Evolutionary conservation across 2,888 invertebrate species (phyloP).

Genomic region (Parnassius orleans): DNA sequence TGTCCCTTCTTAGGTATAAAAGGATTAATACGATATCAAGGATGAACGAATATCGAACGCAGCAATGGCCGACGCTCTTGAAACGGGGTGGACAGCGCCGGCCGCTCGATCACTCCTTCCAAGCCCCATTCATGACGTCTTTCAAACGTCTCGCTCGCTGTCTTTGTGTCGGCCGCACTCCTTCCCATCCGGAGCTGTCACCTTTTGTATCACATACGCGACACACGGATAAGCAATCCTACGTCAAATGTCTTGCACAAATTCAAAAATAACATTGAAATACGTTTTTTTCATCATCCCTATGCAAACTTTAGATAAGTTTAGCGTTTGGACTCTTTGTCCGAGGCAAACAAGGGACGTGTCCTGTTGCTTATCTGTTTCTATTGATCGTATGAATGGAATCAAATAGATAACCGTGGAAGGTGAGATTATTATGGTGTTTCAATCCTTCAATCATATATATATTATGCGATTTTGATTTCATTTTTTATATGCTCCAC

Average conservation of each 20-base stretch:
- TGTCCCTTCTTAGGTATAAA: conserved; percentile 14
- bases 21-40: conserved; percentile 23
- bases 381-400: conserved; percentile 55
- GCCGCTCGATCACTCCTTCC: conserved; percentile 76
- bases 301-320: conserved; percentile 76
- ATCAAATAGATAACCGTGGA: conserved; percentile 43
- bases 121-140: conserved; percentile 73
- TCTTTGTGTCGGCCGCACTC: conserved; percentile 63
- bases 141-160: conserved; percentile 62
- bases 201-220: conserved; percentile 62
- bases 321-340: conserved; percentile 70
- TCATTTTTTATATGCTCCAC: not conserved
- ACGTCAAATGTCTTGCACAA: conserved; percentile 80
- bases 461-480: not conserved
- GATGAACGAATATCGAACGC: conserved; percentile 36
- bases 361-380: conserved; percentile 67
- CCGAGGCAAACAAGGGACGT: conserved; percentile 73
- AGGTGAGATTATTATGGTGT: conserved; percentile 26
- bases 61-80: conserved; percentile 32
- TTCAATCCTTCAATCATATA: conserved; percentile 14
- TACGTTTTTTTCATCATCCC: conserved; percentile 65
- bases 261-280: conserved; percentile 77
- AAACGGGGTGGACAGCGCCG: conserved; percentile 37
- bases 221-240: conserved; percentile 50
- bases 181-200: conserved; percentile 67